These are phyloP conservation scores for Caenorhabditis sp. DNA, from an alignment of 2,888 invertebrate species.

Conservation along the genomic window DNA sequence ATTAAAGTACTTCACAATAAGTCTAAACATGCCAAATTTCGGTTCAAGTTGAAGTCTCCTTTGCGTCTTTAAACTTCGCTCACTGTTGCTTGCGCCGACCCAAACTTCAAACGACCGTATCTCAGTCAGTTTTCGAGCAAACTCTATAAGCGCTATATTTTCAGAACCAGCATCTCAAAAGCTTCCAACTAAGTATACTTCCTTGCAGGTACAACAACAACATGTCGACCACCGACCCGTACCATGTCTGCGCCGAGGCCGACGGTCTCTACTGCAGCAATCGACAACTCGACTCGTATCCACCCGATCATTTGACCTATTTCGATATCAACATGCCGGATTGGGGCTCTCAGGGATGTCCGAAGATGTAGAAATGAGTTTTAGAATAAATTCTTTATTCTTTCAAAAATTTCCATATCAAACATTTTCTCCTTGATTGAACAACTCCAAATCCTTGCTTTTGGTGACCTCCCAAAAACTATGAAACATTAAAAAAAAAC, in stretches of 20 bases:
- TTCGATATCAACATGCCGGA: slow-evolving; percentile 66
- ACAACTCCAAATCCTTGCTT: not conserved
- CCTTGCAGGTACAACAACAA: slow-evolving; percentile 71
- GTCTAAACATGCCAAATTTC: too few relatives aligned
- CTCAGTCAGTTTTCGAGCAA: too few relatives aligned
- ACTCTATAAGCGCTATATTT: too few relatives aligned
- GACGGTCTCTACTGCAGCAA: slow-evolving; percentile 71
- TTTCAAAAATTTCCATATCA: too few relatives aligned
- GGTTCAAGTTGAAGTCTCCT: too few relatives aligned
- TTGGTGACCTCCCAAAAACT: not conserved
- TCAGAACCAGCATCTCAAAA: too few relatives aligned
- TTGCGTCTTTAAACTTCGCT: too few relatives aligned
- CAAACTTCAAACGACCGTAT: too few relatives aligned
- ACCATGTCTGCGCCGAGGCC: slow-evolving; percentile 66
- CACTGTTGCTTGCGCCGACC: too few relatives aligned
- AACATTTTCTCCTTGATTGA: slow-evolving; percentile 5
- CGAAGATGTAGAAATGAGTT: slow-evolving; percentile 28
- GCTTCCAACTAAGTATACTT: not conserved
- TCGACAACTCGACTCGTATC: slow-evolving; percentile 52
- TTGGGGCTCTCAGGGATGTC: slow-evolving; percentile 64
- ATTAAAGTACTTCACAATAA: too few relatives aligned
- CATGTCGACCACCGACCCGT: slow-evolving; percentile 59
- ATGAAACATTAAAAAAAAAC: not conserved
- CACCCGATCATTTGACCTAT: slow-evolving; percentile 69
- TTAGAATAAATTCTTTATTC: too few relatives aligned